These are phyloP conservation scores for Macrocentrus cingulum DNA, from an alignment of 1,140 invertebrate genomes.

Conservation along the genomic window DNA sequence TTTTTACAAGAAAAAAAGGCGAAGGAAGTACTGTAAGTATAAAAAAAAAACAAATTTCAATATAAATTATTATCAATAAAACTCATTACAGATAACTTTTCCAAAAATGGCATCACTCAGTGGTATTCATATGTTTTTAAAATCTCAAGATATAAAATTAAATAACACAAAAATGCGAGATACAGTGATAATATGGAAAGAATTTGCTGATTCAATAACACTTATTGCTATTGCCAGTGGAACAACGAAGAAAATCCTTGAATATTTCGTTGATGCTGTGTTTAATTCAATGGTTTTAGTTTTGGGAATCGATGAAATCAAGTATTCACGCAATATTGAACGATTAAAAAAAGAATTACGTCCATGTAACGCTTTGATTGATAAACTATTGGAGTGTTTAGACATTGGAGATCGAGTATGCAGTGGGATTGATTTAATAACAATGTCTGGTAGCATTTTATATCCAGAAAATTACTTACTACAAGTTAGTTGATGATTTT, in stretches of 20 bases:
- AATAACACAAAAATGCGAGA: slow-evolving; percentile 69
- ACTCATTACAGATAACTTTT: slow-evolving; percentile 69
- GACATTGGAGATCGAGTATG: slow-evolving; percentile 65
- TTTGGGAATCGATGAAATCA: slow-evolving; percentile 76
- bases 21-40: slow-evolving; percentile 64
- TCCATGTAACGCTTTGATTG: slow-evolving; percentile 73
- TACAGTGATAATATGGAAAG: slow-evolving; percentile 74
- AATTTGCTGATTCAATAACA: slow-evolving; percentile 68
- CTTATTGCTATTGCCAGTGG: slow-evolving; percentile 70
- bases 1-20: slow-evolving; percentile 71
- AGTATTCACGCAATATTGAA: slow-evolving; percentile 74
- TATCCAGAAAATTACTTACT: slow-evolving; percentile 71
- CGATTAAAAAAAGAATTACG: slow-evolving; percentile 77
- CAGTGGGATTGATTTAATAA: slow-evolving; percentile 64
- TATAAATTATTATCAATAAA: slow-evolving; percentile 8
- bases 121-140: slow-evolving; percentile 82
- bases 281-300: slow-evolving; percentile 76
- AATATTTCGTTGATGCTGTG: slow-evolving; percentile 68
- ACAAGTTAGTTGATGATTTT: slow-evolving; percentile 61
- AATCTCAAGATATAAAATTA: slow-evolving; percentile 69
- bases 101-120: slow-evolving; percentile 78
- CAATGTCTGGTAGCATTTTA: slow-evolving; percentile 67
- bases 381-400: slow-evolving; percentile 71
- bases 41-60: neutral
- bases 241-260: slow-evolving; percentile 64